Evolutionary conservation across 1,140 invertebrate genomes (phyloP).

Genomic region (Saccostrea echinata): DNA sequence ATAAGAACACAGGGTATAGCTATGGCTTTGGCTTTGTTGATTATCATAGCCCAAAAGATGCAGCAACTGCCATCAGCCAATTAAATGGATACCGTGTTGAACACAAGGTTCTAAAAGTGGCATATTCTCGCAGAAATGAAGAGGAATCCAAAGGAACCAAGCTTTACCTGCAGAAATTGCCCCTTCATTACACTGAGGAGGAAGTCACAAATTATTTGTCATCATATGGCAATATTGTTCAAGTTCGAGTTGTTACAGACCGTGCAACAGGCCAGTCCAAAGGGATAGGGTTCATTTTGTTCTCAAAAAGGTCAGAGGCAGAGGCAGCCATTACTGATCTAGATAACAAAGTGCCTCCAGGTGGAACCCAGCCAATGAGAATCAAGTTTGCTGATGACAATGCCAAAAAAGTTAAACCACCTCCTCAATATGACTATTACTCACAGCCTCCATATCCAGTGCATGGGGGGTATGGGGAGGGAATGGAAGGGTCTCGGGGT

Average conservation of each 20-base stretch:
- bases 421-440: constrained; percentile 45
- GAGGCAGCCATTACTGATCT: constrained; percentile 91
- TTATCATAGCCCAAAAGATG: constrained; percentile 91
- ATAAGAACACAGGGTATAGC: constrained; percentile 90
- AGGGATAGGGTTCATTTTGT: constrained; percentile 93
- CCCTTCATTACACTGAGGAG: constrained; percentile 84
- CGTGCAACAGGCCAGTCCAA: constrained; percentile 91
- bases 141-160: constrained; percentile 97
- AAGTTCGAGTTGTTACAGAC: constrained; percentile 93
- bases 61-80: constrained; percentile 90
- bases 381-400: constrained; percentile 96
- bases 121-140: constrained; percentile 93
- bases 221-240: constrained; percentile 92
- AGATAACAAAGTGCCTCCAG: constrained; percentile 92
- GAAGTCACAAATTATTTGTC: constrained; percentile 92
- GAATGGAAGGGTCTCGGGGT: constrained; percentile 65
- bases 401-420: constrained; percentile 85
- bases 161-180: constrained; percentile 95
- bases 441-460: constrained; percentile 47
- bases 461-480: constrained; percentile 11
- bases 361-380: constrained; percentile 89
- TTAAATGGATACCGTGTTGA: constrained; percentile 93
- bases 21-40: constrained; percentile 98
- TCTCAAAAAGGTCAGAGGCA: constrained; percentile 84
- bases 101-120: constrained; percentile 93